Base-by-base conservation (phyloP, 2,888 invertebrate genomes). In the Julus scandinavius region DNA sequence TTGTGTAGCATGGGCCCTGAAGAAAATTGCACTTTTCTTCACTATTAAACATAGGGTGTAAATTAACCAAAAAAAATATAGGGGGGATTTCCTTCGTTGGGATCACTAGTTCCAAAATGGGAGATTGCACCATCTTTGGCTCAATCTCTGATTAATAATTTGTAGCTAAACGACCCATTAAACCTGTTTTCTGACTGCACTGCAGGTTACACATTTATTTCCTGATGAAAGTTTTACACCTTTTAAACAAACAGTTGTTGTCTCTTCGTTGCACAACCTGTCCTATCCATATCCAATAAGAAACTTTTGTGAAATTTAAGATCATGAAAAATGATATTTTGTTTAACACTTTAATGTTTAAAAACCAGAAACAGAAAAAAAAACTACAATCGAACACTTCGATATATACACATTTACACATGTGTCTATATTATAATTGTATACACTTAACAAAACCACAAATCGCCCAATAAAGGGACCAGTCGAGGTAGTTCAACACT, bases 261-360 rank as follows among this genome's bases (percentile, higher is more conserved):
- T 9, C 15, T 58, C 17, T 6, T 63, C 20, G n/a, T 63, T 63
- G 17, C 9, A 29, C 29, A n/a, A 72, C 11, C 20, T 29, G 29
- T 72, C 72, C 4, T 72, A 5, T 11, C 72, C 1, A 29, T 5
- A n/a, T 72, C 29, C 72, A 72, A 72, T n/a, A 29, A 72, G 7
- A n/a, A 17, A 58, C 58, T 58, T 63, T 20, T 63, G 15, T 13
- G 63, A 63, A 63, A 72, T 38, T 80, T 80, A 80, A 80, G 38
- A 80, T 80, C 38, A 80, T 80, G 80, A 80, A 80, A 45, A 38
- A 80, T 80, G 80, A 38, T 15, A 38, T 80, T 80, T 80, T 80
- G 80, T 80, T 80, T 80, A 80, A 80, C 80, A 80, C 80, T 80
- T 80, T 80, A 80, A 80, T 80, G 80, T 80, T 80, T 80, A 38